Evolutionary conservation across 1,140 invertebrate species (phyloP), one percentile per base, ranked within the genome.

Genomic region (Rhizoglyphus robini): DNA sequence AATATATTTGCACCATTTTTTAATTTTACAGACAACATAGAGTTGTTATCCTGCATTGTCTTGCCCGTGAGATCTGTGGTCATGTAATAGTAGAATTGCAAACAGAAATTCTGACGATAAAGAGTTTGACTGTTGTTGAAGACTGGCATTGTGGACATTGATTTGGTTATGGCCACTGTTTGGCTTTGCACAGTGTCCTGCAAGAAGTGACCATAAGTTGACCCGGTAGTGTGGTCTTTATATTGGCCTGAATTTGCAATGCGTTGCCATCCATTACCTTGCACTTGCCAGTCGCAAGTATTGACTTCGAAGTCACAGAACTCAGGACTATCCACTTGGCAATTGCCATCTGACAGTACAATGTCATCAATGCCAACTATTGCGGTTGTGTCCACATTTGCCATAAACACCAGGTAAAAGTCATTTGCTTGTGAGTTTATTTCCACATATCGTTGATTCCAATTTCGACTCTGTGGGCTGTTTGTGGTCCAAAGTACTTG

Each of bases 261-360:
- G n/a, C 58, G 58, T 23, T 60, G 3, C n/a, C 15, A 32, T n/a
- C 38, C 38, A 34, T 13, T n/a, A 15, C 13, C 13, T 27, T n/a
- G 23, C 2, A 2, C 8, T 23, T 60, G 31, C 58, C 58, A 60
- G 2, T 34, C 58, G 15, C 58, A 60, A n/a, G 31, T 29, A 27
- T 60, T 60, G 29, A 60, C 27, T 46, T 60, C 58, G 36, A 60
- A 60, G 15, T 60, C 58, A 46, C 58, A 60, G 36, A 60, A 60
- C 29, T 60, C 58, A n/a, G 15, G 15, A 2, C 8, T 11, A 3
- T 13, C 8, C 2, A 32, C 2, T 34, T 11, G 3, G 15, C 58
- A 60, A 27, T 30, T 60, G n/a, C 58, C 58, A 1, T 18, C 15
- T 3, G 20, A 15, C n/a, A 60, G 13, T 1, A 13, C 1, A 60